Conservation (phyloP, 2,113 vertebrate species). For the Nibea albiflora region DNA sequence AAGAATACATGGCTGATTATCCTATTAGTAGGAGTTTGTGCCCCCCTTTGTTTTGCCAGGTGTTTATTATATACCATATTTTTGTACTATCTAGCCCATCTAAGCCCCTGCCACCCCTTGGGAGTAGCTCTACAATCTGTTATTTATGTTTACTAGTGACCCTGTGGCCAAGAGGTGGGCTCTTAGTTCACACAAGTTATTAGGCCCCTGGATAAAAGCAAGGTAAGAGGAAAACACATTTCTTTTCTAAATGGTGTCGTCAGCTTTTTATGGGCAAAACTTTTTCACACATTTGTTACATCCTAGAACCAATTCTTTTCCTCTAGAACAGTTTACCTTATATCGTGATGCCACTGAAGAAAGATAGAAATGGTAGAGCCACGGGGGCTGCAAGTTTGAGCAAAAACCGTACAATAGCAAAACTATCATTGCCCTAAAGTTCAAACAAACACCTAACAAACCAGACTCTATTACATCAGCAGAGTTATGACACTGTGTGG, state of each 20-base stretch:
- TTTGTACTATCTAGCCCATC: conserved; percentile 76
- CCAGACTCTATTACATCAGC: conserved; percentile 24
- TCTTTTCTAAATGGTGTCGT: conserved; percentile 75
- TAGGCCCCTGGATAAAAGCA: conserved; percentile 69
- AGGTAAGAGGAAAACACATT: conserved; percentile 70
- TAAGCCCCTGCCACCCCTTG: conserved; percentile 82
- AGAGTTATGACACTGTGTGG: conserved; percentile 10
- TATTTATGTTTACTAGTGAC: conserved; percentile 88
- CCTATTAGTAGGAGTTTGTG: conserved; percentile 65
- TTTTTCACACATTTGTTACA: conserved; percentile 66
- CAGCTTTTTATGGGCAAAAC: conserved; percentile 66
- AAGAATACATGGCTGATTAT: conserved; percentile 83
- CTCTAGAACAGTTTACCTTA: conserved; percentile 51
- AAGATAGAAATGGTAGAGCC: conserved; percentile 31
- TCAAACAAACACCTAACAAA: conserved; percentile 25
- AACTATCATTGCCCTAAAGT: conserved; percentile 35
- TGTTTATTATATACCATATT: conserved; percentile 63
- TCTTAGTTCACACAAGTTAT: conserved; percentile 77
- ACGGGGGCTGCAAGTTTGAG: conserved; percentile 38
- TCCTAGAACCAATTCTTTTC: conserved; percentile 41
- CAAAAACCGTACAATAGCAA: conserved; percentile 24
- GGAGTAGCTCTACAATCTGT: conserved; percentile 75
- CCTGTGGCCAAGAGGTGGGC: conserved; percentile 83
- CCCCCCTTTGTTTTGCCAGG: conserved; percentile 71
- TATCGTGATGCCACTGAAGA: conserved; percentile 61